Evolutionary conservation across 2,113 vertebrate genomes (phyloP).

Genomic region (Ovis aries): DNA sequence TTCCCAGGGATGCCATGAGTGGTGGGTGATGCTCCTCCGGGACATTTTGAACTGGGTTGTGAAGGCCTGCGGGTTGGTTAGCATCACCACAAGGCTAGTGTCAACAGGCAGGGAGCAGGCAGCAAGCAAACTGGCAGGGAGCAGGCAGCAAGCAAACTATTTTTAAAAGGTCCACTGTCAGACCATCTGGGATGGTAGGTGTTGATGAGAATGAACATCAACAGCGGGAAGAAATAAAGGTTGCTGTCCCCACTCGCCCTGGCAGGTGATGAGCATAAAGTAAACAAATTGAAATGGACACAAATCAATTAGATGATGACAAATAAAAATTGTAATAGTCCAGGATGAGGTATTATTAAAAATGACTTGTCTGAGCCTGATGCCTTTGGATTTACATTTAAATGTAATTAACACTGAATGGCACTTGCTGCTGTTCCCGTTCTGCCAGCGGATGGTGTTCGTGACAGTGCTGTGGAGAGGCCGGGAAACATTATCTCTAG

Average conservation of each 20-base stretch:
- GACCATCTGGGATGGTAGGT: neutral
- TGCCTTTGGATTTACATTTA: constrained; percentile 42
- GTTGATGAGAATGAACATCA: fast-evolving
- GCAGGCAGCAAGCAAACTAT: neutral
- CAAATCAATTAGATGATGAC: constrained; percentile 59
- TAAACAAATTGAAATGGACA: constrained; percentile 43
- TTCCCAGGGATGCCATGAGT: neutral
- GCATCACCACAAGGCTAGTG: neutral
- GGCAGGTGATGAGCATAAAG: neutral
- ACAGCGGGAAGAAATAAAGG: neutral
- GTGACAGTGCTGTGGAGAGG: neutral
- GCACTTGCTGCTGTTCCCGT: neutral
- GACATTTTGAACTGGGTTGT: neutral
- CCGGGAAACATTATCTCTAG: neutral
- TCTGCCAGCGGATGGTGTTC: neutral
- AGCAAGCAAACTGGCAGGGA: neutral
- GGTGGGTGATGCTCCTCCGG: neutral
- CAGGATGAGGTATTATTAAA: constrained; percentile 40
- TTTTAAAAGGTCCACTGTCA: neutral
- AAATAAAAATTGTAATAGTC: constrained; percentile 36
- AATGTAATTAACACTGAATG: constrained; percentile 13
- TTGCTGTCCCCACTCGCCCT: neutral
- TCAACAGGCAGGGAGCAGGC: neutral
- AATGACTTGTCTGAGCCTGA: constrained; percentile 11
- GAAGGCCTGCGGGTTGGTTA: neutral